These are phyloP conservation scores for Rallus crepitans DNA, from an alignment of 2,797 vertebrate species.

Conservation along the genomic window DNA sequence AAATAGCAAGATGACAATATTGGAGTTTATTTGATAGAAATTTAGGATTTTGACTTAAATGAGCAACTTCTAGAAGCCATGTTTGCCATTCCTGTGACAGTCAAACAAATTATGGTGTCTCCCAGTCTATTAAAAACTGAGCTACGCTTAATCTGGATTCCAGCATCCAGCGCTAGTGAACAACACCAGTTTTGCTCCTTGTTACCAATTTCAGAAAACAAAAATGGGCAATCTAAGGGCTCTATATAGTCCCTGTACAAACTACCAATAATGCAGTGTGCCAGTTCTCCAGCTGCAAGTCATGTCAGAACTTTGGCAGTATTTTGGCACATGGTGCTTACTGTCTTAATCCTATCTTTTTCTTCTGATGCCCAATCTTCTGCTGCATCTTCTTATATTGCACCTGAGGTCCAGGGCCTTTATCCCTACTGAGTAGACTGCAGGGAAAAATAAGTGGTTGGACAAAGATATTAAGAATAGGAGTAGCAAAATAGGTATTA, in stretches of 20 bases:
- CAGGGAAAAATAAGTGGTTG: not conserved
- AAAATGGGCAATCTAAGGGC: not conserved
- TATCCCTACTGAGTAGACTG: not conserved
- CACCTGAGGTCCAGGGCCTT: not conserved
- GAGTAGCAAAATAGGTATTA: not conserved
- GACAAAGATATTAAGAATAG: not conserved
- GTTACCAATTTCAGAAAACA: not conserved
- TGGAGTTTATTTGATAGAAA: not conserved
- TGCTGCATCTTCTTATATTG: not conserved
- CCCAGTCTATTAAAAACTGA: not conserved
- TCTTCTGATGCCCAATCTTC: not conserved
- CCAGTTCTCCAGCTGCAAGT: not conserved
- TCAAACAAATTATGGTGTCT: not conserved
- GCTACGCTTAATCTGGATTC: not conserved
- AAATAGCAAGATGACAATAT: not conserved
- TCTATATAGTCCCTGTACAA: not conserved
- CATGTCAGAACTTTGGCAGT: not conserved
- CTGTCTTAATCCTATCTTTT: not conserved
- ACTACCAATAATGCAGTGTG: not conserved
- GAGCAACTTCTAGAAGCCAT: not conserved
- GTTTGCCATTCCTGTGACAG: not conserved
- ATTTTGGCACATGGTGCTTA: not conserved
- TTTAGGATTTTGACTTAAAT: not conserved
- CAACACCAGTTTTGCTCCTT: not conserved
- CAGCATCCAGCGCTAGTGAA: not conserved